These are phyloP conservation scores for Chelonus insularis DNA, from an alignment of 1,140 invertebrate genomes.

Conservation along the genomic window DNA sequence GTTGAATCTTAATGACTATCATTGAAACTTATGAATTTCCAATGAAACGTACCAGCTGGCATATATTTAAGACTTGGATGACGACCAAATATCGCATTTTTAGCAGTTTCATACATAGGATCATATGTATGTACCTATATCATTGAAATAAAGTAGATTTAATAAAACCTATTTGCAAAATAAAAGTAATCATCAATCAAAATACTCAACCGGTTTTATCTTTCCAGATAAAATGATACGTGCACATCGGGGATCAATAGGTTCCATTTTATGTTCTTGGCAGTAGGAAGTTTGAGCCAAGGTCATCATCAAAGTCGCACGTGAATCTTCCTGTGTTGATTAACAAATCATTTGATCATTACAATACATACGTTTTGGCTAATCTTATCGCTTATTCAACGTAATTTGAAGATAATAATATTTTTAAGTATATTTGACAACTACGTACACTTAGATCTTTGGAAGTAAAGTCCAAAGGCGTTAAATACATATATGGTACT, in stretches of 20 bases:
- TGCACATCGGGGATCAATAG: conserved; percentile 81
- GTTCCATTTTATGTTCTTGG: conserved; percentile 66
- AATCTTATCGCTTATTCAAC: background rate
- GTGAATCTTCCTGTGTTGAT: conserved; percentile 62
- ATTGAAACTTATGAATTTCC: too few relatives aligned
- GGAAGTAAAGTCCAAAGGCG: conserved; percentile 74
- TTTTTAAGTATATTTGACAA: background rate
- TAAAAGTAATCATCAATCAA: conserved; percentile 23
- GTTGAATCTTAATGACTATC: too few relatives aligned
- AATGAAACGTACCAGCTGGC: conserved; percentile 61
- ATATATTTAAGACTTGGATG: conserved; percentile 72
- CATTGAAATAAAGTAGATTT: too few relatives aligned
- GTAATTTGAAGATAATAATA: background rate
- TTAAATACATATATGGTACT: conserved; percentile 76
- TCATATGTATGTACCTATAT: conserved; percentile 64
- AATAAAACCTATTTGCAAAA: too few relatives aligned
- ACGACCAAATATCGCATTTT: conserved; percentile 67
- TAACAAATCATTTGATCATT: conserved; percentile 39
- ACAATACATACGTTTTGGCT: background rate
- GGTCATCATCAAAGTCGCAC: conserved; percentile 69
- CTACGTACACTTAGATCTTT: conserved; percentile 68
- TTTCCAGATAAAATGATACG: conserved; percentile 72
- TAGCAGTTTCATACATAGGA: conserved; percentile 65
- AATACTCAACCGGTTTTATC: conserved; percentile 61
- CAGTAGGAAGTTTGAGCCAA: conserved; percentile 73